A percentile compares a stretch with the other conserved stretches of the same genome.
Conservation (phyloP, 1,140 invertebrate species). For the Drosophila nannoptera region DNA sequence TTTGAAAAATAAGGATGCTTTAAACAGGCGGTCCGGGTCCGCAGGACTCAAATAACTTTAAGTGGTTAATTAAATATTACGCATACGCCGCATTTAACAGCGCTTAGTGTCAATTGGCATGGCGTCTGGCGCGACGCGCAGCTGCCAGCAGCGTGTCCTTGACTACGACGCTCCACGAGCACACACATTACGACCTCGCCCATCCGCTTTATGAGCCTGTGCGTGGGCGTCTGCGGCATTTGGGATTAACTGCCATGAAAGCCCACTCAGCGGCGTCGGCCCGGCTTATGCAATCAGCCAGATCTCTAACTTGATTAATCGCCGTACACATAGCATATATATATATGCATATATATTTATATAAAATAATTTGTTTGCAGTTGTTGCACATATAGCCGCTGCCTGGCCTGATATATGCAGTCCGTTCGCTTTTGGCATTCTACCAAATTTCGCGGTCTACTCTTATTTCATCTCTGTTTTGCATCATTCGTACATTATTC, state of each 20-base stretch:
- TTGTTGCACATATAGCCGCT: neutral
- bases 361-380: neutral
- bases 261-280: neutral
- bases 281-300: slow-evolving; percentile 7
- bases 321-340: neutral
- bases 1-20: neutral
- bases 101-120: slow-evolving; percentile 12
- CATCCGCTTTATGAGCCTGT: slow-evolving; percentile 16
- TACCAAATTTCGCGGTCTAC: neutral
- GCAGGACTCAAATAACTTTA: neutral
- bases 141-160: slow-evolving; percentile 52
- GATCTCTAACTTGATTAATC: slow-evolving; percentile 2
- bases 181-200: neutral
- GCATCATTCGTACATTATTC: slow-evolving; percentile 12
- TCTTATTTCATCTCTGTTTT: neutral
- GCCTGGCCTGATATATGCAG: slow-evolving; percentile 1
- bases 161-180: slow-evolving; percentile 27
- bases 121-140: slow-evolving; percentile 23
- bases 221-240: neutral
- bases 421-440: slow-evolving; percentile 13
- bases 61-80: slow-evolving; percentile 50
- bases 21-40: slow-evolving; percentile 10
- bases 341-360: neutral
- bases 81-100: slow-evolving; percentile 34
- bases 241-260: neutral